Evolutionary conservation across 2,797 vertebrate species (phyloP).

Genomic region (Neosilurus mollespiculum): DNA sequence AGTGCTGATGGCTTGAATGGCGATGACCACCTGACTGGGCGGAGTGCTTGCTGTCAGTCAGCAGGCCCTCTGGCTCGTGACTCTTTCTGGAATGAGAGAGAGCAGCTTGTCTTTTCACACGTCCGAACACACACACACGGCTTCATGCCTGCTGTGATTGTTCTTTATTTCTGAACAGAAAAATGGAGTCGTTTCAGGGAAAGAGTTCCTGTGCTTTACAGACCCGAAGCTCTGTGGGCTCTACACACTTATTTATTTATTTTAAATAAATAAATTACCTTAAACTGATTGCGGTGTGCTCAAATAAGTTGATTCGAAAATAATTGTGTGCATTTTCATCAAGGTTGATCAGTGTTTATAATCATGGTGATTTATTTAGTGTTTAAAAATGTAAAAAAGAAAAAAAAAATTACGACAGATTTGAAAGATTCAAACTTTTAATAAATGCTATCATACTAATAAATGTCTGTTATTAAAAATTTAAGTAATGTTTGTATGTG

Average conservation of each 20-base stretch:
- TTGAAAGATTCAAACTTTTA: not conserved
- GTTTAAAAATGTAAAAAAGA: not conserved
- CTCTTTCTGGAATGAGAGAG: conserved; percentile 73
- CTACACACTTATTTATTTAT: too few relatives aligned
- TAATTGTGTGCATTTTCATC: not conserved
- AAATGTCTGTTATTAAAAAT: too few relatives aligned
- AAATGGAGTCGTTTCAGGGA: not conserved
- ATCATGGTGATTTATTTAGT: not conserved
- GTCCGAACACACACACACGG: not conserved
- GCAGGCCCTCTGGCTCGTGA: conserved; percentile 53
- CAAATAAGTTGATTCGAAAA: not conserved
- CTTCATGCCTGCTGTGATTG: not conserved
- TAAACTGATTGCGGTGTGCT: not conserved
- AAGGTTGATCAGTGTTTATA: not conserved
- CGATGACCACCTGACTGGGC: conserved; percentile 70
- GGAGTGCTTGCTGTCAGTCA: conserved; percentile 75
- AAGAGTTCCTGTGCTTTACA: not conserved
- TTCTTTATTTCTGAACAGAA: not conserved
- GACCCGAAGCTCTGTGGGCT: not conserved
- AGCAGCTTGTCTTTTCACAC: conserved; percentile 7
- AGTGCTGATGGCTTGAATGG: conserved; percentile 70
- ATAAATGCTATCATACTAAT: too few relatives aligned
- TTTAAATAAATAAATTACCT: not conserved
- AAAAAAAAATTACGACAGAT: too few relatives aligned
- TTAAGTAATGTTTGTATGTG: too few relatives aligned